Conservation (phyloP, 92 coral and sea anemone genomes). For the Epizoanthus scotinus region DNA sequence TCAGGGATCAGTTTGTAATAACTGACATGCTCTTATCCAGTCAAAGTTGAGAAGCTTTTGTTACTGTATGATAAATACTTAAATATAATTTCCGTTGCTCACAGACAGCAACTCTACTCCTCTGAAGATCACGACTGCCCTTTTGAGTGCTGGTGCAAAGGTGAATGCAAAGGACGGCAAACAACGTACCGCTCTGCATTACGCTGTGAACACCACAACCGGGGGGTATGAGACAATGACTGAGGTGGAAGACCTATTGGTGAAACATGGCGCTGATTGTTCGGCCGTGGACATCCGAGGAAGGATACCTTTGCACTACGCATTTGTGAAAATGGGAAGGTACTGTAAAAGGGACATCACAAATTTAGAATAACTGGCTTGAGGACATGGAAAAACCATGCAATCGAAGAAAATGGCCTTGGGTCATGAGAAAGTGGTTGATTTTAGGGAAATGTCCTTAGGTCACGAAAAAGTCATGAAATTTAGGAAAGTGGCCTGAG, state of each 20-base stretch:
- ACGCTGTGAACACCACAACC: conserved; percentile 74
- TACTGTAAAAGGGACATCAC: background rate
- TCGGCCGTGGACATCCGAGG: conserved; percentile 60
- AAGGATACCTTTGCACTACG: conserved; percentile 77
- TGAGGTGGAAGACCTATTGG: conserved; percentile 70
- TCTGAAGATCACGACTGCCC: conserved; percentile 41
- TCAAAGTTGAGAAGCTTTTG: no score
- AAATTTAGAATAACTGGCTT: no score
- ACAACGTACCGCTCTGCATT: conserved; percentile 72
- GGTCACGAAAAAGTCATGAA: no score
- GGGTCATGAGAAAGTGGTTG: no score
- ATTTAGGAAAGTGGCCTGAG: no score
- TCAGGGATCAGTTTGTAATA: no score
- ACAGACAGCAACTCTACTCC: conserved; percentile 46
- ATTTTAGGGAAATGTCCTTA: no score
- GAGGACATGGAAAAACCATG: no score
- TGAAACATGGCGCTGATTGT: conserved; percentile 72
- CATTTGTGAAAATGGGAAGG: conserved; percentile 73
- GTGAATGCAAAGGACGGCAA: conserved; percentile 64
- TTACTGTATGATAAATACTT: background rate
- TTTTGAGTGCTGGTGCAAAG: conserved; percentile 77
- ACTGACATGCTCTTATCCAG: no score
- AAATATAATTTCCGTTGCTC: background rate
- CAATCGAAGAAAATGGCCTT: no score
- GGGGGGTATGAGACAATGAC: conserved; percentile 84